phyloP scores from a whole-genome alignment of 2,113 vertebrate genomes.

The Vulpes ferrilata region DNA sequence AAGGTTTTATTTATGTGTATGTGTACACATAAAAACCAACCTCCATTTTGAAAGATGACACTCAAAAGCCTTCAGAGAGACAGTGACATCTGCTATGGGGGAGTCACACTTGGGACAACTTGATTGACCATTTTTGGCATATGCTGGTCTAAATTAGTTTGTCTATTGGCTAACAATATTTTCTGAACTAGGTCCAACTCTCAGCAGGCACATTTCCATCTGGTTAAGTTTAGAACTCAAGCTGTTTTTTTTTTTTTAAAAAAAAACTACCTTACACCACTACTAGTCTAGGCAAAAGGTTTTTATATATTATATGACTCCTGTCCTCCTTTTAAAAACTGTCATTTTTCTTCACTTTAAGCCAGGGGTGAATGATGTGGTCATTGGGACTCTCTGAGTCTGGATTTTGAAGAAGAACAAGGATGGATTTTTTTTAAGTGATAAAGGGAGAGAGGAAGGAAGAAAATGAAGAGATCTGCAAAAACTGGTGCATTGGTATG shows the following conservation, averaged over 20 bases:
- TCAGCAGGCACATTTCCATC: slow-evolving; percentile 91
- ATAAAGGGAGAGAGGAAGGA: neutral
- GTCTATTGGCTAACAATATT: slow-evolving; percentile 88
- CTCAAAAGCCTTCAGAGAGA: slow-evolving; percentile 70
- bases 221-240: slow-evolving; percentile 91
- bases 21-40: slow-evolving; percentile 67
- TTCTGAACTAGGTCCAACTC: slow-evolving; percentile 88
- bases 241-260: slow-evolving; percentile 83
- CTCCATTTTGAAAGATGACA: slow-evolving; percentile 59
- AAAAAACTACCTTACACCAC: slow-evolving; percentile 75
- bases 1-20: slow-evolving; percentile 70
- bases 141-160: slow-evolving; percentile 88
- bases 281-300: slow-evolving; percentile 80
- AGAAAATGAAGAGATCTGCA: slow-evolving; percentile 51
- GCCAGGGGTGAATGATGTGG: neutral
- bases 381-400: neutral
- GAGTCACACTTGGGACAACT: slow-evolving; percentile 88
- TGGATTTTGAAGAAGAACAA: slow-evolving; percentile 50
- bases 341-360: slow-evolving; percentile 49
- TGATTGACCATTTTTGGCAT: slow-evolving; percentile 90
- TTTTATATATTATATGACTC: slow-evolving; percentile 49
- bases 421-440: neutral
- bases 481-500: neutral
- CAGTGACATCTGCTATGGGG: slow-evolving; percentile 79
- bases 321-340: slow-evolving; percentile 23